Evolutionary conservation across 2,113 vertebrate genomes (phyloP).

Genomic region (Hydrochoerus hydrochaeris): DNA sequence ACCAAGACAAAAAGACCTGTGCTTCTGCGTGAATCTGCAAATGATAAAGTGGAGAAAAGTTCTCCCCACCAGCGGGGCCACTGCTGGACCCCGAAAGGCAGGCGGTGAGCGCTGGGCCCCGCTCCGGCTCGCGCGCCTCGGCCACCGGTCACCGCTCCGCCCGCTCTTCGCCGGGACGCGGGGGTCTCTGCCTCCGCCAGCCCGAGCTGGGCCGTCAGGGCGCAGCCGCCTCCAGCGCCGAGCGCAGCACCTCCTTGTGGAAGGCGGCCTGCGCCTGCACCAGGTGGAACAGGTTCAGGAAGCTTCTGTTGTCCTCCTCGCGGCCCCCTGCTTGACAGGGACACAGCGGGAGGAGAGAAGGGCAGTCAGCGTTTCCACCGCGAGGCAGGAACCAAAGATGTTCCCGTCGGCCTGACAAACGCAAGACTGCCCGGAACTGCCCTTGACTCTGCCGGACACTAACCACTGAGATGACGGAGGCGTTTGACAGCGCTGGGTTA

Average conservation of each 20-base stretch:
- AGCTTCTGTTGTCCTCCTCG: conserved; percentile 86
- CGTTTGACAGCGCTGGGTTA: conserved; percentile 6
- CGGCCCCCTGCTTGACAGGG: conserved; percentile 69
- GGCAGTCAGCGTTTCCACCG: neutral
- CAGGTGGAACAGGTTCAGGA: conserved; percentile 89
- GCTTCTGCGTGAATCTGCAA: conserved; percentile 52
- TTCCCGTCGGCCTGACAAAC: neutral
- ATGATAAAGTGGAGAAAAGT: conserved; percentile 45
- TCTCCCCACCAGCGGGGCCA: conserved; percentile 5
- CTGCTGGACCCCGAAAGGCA: neutral
- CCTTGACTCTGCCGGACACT: conserved; percentile 35
- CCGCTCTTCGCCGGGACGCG: too few species aligned
- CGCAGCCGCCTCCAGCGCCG: conserved; percentile 71
- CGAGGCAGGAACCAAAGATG: neutral
- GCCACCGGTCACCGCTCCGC: too few species aligned
- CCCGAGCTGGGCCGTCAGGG: neutral
- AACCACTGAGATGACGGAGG: neutral
- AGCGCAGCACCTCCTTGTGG: conserved; percentile 91
- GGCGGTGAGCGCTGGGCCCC: neutral
- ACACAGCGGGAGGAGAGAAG: neutral
- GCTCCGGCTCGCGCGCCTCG: too few species aligned
- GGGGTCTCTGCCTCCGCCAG: neutral
- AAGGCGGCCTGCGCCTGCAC: conserved; percentile 92
- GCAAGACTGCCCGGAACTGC: conserved; percentile 32
- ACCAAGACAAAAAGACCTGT: conserved; percentile 44